A percentile compares a stretch with the other conserved stretches of the same genome.
These are phyloP conservation scores for Alviniconcha marisindica DNA, from an alignment of 1,140 invertebrate genomes.

Conservation along the genomic window DNA sequence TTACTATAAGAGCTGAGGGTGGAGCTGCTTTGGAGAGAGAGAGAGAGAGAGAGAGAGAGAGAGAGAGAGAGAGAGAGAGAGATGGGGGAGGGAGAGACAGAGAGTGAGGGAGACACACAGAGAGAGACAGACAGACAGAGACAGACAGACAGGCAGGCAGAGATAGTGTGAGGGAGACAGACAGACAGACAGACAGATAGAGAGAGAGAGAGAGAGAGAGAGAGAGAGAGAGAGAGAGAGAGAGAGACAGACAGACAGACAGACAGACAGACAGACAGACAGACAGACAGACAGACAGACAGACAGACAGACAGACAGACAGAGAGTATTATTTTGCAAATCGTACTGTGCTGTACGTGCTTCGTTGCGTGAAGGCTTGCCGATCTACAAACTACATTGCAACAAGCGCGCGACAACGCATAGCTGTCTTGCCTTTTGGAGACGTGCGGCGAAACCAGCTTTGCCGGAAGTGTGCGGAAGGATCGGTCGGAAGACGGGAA, in stretches of 20 bases:
- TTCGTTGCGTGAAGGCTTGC: too few species aligned
- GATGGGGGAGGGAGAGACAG: not conserved
- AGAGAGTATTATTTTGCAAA: slow-evolving; percentile 26
- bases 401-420: too few species aligned
- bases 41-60: slow-evolving; percentile 9
- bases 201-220: slow-evolving; percentile 43
- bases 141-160: not conserved
- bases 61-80: slow-evolving; percentile 24
- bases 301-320: slow-evolving; percentile 53
- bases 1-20: not conserved
- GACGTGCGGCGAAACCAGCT: too few species aligned
- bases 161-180: not conserved
- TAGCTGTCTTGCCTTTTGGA: too few species aligned
- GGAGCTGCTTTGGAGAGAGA: not conserved
- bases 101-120: slow-evolving; percentile 4
- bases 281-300: slow-evolving; percentile 52
- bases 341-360: too few species aligned
- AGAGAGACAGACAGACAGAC: slow-evolving; percentile 46
- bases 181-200: slow-evolving; percentile 18
- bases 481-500: too few species aligned
- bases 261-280: slow-evolving; percentile 51
- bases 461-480: too few species aligned
- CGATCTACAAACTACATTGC: too few species aligned
- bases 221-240: slow-evolving; percentile 41
- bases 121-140: slow-evolving; percentile 20